These are phyloP conservation scores for Crocallis elinguaria DNA, from an alignment of 2,888 invertebrate species.

Conservation along the genomic window DNA sequence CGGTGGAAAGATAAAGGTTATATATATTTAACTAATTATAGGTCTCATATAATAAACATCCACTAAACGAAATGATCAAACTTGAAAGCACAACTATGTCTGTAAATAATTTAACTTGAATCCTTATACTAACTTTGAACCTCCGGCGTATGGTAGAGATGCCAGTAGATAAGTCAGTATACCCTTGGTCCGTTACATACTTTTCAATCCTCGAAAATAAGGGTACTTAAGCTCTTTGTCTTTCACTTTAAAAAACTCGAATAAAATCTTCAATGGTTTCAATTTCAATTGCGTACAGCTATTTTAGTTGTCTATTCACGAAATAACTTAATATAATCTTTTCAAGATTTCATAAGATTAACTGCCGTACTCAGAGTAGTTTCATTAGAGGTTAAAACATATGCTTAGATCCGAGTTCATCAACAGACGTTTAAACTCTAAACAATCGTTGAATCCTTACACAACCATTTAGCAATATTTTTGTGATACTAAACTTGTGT, in stretches of 20 bases:
- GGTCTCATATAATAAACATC: background rate
- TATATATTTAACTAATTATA: background rate
- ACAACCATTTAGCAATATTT: too few species aligned
- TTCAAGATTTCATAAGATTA: slow-evolving; percentile 5
- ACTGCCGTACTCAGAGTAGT: too few species aligned
- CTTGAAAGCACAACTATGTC: slow-evolving; percentile 5
- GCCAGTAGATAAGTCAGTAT: slow-evolving; percentile 7
- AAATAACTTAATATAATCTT: slow-evolving; percentile 8
- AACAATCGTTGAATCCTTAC: too few species aligned
- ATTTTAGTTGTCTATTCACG: background rate
- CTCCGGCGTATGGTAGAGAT: slow-evolving; percentile 2
- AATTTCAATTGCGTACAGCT: background rate
- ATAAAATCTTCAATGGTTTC: background rate
- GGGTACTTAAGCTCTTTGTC: slow-evolving; percentile 11
- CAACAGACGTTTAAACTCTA: too few species aligned
- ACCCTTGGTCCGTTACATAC: slow-evolving; percentile 17
- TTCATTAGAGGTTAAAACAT: too few species aligned
- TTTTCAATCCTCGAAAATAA: background rate
- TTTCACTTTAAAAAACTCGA: background rate
- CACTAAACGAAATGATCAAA: background rate
- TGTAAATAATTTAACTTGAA: slow-evolving; percentile 1
- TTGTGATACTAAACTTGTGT: too few species aligned
- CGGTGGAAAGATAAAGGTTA: background rate
- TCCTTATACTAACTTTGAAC: slow-evolving; percentile 2
- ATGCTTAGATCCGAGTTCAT: too few species aligned